Evolutionary conservation across 2,113 vertebrate genomes (phyloP).

Genomic region (Galeopterus variegatus): DNA sequence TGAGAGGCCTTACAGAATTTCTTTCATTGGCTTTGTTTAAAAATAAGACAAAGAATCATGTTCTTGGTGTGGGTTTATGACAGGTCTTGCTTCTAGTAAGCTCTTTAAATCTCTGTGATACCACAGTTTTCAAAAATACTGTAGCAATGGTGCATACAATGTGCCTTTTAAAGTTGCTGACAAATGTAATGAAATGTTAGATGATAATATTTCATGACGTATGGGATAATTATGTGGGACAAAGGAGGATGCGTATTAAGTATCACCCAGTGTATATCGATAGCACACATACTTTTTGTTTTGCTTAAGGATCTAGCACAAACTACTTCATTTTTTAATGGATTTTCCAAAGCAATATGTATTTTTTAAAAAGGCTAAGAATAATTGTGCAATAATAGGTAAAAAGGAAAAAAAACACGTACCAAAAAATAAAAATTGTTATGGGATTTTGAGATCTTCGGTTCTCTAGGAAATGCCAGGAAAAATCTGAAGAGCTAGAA

Average conservation of each 20-base stretch:
- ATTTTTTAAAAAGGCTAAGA: constrained; percentile 30
- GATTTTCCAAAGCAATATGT: background rate
- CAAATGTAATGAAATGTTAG: constrained; percentile 49
- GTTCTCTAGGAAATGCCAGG: constrained; percentile 9
- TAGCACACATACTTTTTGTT: background rate
- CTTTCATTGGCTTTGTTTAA: constrained; percentile 31
- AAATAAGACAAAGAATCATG: background rate
- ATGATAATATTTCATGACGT: constrained; percentile 1
- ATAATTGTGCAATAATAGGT: background rate
- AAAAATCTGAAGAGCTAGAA: constrained; percentile 10
- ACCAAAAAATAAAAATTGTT: background rate
- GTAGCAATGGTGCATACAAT: background rate
- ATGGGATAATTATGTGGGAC: constrained; percentile 4
- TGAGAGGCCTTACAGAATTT: background rate
- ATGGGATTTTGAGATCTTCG: background rate
- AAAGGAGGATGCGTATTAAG: background rate
- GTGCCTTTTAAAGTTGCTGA: constrained; percentile 47
- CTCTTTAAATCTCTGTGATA: constrained; percentile 34
- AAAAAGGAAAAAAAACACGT: constrained; percentile 1
- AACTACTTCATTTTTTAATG: constrained; percentile 33
- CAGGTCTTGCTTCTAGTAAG: constrained; percentile 21
- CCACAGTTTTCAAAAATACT: constrained; percentile 36
- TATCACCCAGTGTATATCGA: background rate
- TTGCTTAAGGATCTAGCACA: background rate
- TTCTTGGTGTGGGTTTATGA: constrained; percentile 10